Conservation (phyloP, 2,888 invertebrate genomes). For the Sthenelais limicola region DNA sequence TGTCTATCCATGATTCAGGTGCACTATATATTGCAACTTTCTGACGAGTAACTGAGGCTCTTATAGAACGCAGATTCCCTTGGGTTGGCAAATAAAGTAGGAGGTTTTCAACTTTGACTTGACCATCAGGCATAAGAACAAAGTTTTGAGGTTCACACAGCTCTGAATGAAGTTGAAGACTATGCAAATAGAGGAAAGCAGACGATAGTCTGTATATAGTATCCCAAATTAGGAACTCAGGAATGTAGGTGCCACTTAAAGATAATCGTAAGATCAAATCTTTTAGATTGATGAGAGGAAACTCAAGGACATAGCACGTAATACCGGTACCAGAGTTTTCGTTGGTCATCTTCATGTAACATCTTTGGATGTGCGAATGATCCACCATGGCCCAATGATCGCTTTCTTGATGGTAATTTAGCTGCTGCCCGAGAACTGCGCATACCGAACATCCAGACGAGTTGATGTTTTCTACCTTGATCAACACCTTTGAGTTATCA, state of each 20-base stretch:
- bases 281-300: conserved; percentile 61
- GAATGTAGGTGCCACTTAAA: conserved; percentile 55
- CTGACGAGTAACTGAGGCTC: conserved; percentile 47
- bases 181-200: conserved; percentile 58
- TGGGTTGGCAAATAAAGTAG: conserved; percentile 58
- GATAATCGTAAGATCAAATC: conserved; percentile 59
- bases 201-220: conserved; percentile 58
- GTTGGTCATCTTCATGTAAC: conserved; percentile 58
- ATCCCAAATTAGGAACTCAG: conserved; percentile 61
- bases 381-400: conserved; percentile 59
- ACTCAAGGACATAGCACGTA: conserved; percentile 62
- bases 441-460: conserved; percentile 53
- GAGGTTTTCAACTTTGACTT: conserved; percentile 60
- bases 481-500: conserved; percentile 56
- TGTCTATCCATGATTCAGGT: conserved; percentile 54
- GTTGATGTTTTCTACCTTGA: conserved; percentile 56
- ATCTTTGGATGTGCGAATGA: conserved; percentile 61
- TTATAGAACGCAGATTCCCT: conserved; percentile 48
- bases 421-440: conserved; percentile 48
- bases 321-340: conserved; percentile 51
- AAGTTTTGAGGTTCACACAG: conserved; percentile 55
- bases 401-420: conserved; percentile 53
- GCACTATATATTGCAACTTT: conserved; percentile 51
- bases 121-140: conserved; percentile 56
- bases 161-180: conserved; percentile 45